Evolutionary conservation across 2,888 invertebrate species (phyloP).

Genomic region (Drosophila kambysellisi): DNA sequence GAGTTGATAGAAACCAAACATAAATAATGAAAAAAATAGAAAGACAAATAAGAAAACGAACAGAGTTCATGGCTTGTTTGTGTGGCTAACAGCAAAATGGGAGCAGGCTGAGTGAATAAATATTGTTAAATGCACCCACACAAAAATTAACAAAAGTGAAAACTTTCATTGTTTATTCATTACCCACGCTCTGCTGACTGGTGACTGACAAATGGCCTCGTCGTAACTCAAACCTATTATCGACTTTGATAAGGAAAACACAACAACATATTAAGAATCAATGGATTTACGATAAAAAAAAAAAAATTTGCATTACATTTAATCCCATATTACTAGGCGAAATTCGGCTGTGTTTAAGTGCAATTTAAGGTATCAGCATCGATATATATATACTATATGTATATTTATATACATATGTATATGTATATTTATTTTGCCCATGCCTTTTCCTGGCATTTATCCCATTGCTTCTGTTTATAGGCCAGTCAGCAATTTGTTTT

Average conservation of each 20-base stretch:
- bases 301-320: not conserved
- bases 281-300: not conserved
- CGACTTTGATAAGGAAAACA: not conserved
- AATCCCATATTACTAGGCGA: not conserved
- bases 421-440: not conserved
- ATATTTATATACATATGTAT: not conserved
- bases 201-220: not conserved
- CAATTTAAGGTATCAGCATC: conserved; percentile 3
- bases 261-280: not conserved
- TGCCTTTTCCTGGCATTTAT: conserved; percentile 3
- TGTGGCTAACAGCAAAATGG: not conserved
- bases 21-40: conserved; percentile 3
- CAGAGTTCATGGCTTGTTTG: conserved; percentile 6
- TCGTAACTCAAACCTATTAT: not conserved
- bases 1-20: conserved; percentile 53
- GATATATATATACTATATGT: not conserved
- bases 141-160: not conserved
- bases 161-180: conserved; percentile 4
- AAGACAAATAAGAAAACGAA: not conserved
- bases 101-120: not conserved
- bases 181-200: not conserved
- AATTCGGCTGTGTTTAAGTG: not conserved
- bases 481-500: conserved; percentile 44
- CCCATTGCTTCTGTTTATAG: conserved; percentile 21
- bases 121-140: not conserved